Base-by-base conservation (phyloP, 2,888 invertebrate genomes). In the Lysandra bellargus region DNA sequence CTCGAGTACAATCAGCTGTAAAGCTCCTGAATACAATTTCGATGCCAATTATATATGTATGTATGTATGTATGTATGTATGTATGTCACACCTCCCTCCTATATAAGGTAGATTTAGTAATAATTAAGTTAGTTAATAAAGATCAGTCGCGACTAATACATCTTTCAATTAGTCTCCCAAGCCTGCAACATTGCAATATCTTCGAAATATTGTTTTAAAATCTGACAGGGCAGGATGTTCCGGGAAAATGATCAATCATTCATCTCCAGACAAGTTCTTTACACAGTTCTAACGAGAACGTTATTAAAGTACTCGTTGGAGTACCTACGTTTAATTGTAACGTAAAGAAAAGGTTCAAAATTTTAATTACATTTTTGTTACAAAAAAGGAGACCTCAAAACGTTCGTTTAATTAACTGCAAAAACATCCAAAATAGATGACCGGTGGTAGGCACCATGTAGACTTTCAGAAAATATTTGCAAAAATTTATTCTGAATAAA, bases 161-260 rank as follows among this genome's bases (percentile, higher is more conserved):
- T 23, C 23, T 23, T 23, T 23, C 23, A 23, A 23, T 23, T 23
- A 23, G 23, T 23, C 23, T 23, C 23, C 23, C 23, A 23, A 23
- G 23, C 23, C 23, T 23, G 23, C 23, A 23, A 23, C 23, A 23
- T 0, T 23, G 23, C 23, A 23, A 57, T 30, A 53, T 53, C 49
- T 53, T 49, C 12, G 49, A 53, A 76, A 53, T 76, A 57, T 76
- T 76, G 57, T 76, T 76, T 76, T 76, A 53, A 57, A 49, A 53
- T 33, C 30, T 76, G 57, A 76, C 76, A 57, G 76, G 57, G 33
- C 57, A 33, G 57, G 76, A 57, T 57, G 53, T 76, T 75, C 44
- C 14, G 30, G 53, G 30, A 23, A 76, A 33, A 76, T 76, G 53
- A 76, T 76, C 33, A 76, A 76, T 76, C 76, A 76, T 14, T 74